Evolutionary conservation across 2,888 invertebrate genomes (phyloP).

Genomic region (Ennomos quercinarius): DNA sequence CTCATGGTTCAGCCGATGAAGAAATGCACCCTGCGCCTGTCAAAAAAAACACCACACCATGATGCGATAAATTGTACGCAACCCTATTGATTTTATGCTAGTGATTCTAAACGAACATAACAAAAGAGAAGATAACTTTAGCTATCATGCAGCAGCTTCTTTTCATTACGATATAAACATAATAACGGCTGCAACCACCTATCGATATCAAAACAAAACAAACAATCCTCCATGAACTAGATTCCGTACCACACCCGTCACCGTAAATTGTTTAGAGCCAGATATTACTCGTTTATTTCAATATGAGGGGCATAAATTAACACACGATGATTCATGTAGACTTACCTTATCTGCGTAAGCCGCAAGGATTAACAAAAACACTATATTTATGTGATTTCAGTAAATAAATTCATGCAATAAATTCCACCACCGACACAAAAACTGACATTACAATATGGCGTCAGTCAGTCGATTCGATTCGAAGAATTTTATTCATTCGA

Average conservation of each 20-base stretch:
- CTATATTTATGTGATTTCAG: conserved; percentile 53
- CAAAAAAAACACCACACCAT: conserved; percentile 59
- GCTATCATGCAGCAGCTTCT: conserved; percentile 1
- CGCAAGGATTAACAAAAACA: conserved; percentile 49
- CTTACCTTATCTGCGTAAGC: conserved; percentile 63
- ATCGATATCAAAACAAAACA: conserved; percentile 76
- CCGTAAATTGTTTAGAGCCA: conserved; percentile 43
- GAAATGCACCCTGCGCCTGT: conserved; percentile 87
- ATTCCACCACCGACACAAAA: conserved; percentile 64
- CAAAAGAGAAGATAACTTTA: conserved; percentile 1
- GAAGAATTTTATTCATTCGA: conserved; percentile 34
- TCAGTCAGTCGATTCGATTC: conserved; percentile 59
- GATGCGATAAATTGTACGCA: conserved; percentile 44
- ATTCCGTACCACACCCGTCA: conserved; percentile 78
- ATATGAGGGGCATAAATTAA: background rate
- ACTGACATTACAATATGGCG: conserved; percentile 82
- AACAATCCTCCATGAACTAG: conserved; percentile 75
- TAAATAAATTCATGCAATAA: conserved; percentile 53
- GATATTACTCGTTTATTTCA: background rate
- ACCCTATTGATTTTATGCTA: conserved; percentile 26
- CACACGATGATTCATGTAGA: conserved; percentile 10
- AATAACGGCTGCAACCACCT: conserved; percentile 35
- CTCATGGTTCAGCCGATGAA: conserved; percentile 92
- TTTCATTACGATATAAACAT: conserved; percentile 11
- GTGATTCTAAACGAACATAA: background rate